These are phyloP conservation scores for Mesochorus sp. DNA, from an alignment of 2,888 invertebrate species.

Conservation along the genomic window DNA sequence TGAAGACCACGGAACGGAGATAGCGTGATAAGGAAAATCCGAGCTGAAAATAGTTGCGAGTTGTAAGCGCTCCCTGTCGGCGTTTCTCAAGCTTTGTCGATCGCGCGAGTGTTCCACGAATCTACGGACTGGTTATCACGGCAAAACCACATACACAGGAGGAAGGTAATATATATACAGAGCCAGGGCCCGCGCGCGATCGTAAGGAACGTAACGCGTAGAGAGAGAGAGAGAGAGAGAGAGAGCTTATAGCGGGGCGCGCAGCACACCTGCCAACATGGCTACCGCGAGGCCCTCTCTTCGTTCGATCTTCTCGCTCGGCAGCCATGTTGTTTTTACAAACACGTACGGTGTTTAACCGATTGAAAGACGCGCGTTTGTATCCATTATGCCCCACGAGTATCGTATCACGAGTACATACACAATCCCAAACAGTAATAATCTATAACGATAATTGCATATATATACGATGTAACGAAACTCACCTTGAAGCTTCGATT, in stretches of 20 bases:
- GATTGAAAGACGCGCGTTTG: constrained; percentile 47
- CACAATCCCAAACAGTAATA: neutral
- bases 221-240: constrained; percentile 2
- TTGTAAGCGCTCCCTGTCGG: constrained; percentile 65
- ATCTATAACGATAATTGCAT: neutral
- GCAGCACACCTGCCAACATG: constrained; percentile 82
- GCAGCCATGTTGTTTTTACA: constrained; percentile 80
- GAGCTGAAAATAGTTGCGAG: constrained; percentile 37
- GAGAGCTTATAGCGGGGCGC: constrained; percentile 52
- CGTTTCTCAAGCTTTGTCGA: constrained; percentile 54
- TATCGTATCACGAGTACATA: neutral
- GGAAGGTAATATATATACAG: constrained; percentile 8
- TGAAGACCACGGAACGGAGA: no score
- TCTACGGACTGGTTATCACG: constrained; percentile 71
- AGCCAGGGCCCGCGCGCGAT: constrained; percentile 35
- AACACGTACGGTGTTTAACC: constrained; percentile 73
- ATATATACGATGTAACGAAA: neutral
- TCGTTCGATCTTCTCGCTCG: constrained; percentile 75
- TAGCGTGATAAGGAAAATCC: constrained; percentile 38
- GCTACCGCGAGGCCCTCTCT: constrained; percentile 81
- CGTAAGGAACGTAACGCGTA: constrained; percentile 55
- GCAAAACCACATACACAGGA: constrained; percentile 23
- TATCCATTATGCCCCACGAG: neutral
- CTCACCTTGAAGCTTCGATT: constrained; percentile 64
- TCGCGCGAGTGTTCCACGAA: constrained; percentile 67